Percentiles rank a stretch among this genome's conserved stretches.
These are phyloP conservation scores for Hippocampus comes DNA, from an alignment of 2,113 vertebrate species.

Conservation along the genomic window DNA sequence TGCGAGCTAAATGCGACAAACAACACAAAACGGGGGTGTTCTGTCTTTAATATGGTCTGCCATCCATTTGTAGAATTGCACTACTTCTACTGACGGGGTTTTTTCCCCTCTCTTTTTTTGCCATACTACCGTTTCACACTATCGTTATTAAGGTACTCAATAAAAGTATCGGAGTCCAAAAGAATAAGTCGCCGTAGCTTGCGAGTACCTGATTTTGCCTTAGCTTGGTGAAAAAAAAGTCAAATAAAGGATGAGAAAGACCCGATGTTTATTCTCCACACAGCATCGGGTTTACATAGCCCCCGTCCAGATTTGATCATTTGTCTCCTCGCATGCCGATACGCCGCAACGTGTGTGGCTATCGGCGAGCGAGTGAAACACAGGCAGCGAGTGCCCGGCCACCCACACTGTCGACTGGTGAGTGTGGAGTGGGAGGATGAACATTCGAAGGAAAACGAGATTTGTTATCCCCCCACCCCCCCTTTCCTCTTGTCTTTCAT, in stretches of 20 bases:
- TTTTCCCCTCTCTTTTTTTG: no score
- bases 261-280: background rate
- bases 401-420: conserved; percentile 43
- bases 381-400: conserved; percentile 37
- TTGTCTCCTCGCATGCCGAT: conserved; percentile 4
- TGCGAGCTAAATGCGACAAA: no score
- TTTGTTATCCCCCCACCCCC: no score
- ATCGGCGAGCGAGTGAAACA: conserved; percentile 33
- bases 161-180: no score
- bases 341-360: background rate
- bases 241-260: background rate
- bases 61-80: no score
- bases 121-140: no score
- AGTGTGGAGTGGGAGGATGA: conserved; percentile 37
- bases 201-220: background rate
- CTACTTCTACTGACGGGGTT: no score
- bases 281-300: background rate
- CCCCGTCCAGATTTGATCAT: conserved; percentile 8
- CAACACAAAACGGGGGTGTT: no score
- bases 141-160: no score
- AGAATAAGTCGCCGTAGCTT: background rate
- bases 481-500: conserved; percentile 3
- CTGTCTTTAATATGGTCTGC: no score
- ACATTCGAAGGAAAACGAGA: conserved; percentile 26
- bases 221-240: conserved; percentile 8